These are phyloP conservation scores for Tenualosa thibaudeaui DNA, from an alignment of 2,797 vertebrate genomes.

Conservation along the genomic window DNA sequence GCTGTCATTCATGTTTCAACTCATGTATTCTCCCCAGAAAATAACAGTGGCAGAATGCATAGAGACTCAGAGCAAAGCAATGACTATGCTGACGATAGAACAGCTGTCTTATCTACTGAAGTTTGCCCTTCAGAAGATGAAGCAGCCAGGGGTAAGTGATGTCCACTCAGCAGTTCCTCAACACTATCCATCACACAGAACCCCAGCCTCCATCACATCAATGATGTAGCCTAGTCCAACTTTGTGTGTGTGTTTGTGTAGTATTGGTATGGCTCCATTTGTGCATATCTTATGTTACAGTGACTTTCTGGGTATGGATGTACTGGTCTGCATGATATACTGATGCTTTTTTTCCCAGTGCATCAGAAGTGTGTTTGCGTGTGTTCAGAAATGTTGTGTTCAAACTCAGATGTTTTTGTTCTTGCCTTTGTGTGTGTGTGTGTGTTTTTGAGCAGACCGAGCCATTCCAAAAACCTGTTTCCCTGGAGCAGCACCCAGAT, in stretches of 20 bases:
- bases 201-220: neutral
- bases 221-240: neutral
- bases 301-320: too few relatives aligned
- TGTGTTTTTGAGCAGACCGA: constrained; percentile 85
- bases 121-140: constrained; percentile 99
- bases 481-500: constrained; percentile 96
- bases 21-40: constrained; percentile 79
- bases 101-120: constrained; percentile 98
- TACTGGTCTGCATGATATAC: neutral
- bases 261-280: neutral
- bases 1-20: constrained; percentile 32
- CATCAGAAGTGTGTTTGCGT: constrained; percentile 22
- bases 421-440: neutral
- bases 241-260: neutral
- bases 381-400: neutral
- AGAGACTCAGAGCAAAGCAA: constrained; percentile 98
- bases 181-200: neutral
- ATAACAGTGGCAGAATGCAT: constrained; percentile 99
- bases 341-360: neutral
- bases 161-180: neutral
- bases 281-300: neutral
- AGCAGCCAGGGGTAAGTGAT: constrained; percentile 94
- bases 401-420: neutral
- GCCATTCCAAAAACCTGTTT: constrained; percentile 97
- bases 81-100: constrained; percentile 97